Conservation (phyloP, 2,113 vertebrate genomes). For the Ctenodactylus gundi region DNA sequence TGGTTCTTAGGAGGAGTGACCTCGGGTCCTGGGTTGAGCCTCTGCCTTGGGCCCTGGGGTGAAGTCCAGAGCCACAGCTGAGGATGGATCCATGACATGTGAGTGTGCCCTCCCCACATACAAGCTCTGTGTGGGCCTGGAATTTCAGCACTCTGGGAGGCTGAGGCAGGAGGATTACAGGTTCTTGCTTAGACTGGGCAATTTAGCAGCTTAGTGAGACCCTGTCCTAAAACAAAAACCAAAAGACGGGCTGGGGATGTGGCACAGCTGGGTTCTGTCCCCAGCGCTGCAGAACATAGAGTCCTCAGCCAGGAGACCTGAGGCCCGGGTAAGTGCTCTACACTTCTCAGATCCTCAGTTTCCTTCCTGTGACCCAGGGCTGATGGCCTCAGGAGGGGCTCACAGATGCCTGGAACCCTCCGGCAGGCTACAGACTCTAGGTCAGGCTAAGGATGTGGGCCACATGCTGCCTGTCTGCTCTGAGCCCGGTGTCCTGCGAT, state of each 20-base stretch:
- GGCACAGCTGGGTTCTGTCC: no score
- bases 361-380: neutral
- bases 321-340: no score
- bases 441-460: neutral
- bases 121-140: no score
- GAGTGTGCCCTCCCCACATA: neutral
- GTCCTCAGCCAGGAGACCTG: neutral
- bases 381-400: neutral
- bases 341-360: neutral
- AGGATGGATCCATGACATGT: neutral
- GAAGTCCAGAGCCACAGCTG: neutral
- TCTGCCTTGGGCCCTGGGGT: neutral
- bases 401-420: neutral
- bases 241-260: no score
- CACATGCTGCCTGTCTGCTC: neutral
- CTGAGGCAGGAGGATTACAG: no score
- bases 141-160: no score
- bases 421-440: neutral
- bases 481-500: fast-evolving
- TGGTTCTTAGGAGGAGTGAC: no score
- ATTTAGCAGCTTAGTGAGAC: no score
- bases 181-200: no score
- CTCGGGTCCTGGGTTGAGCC: no score
- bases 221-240: no score
- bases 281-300: no score